Base-by-base conservation (phyloP, 2,113 vertebrate species). In the Lagenorhynchus albirostris region DNA sequence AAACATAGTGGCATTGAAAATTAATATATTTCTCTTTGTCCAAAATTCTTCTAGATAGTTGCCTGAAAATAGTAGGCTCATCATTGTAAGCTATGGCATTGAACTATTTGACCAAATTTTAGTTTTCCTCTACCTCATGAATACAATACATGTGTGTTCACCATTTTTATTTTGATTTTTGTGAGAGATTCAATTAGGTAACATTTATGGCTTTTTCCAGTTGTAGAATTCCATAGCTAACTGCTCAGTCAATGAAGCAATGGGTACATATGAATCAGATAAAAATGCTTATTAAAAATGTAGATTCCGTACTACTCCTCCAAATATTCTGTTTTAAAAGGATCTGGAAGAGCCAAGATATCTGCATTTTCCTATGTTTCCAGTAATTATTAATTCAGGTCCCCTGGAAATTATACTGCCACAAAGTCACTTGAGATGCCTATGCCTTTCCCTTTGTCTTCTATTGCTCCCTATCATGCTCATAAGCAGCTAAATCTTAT, bases 1-100 rank as follows among this genome's bases (percentile, higher is more conserved):
- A 92, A 91, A 90, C 8, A 92, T 6, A 38, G 4, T 79, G 36
- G 87, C 47, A 93, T 23, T 82, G 47, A 50, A 88, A 94, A 94
- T 91, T 80, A 92, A 91, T 91, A n/a, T 53, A 82, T 97, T 90
- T 94, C 31, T 82, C 12, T 76, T 91, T 82, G 85, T 58, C 26
- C 31, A 94, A 82, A 92, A 25, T 76, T 92, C 6, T 85, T 68
- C 17, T 26, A 67, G 41, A 68, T 79, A 58, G 2, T 95, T 95
- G 4, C 23, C 73, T 68, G 8, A 83, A 82, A 89, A n/a, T 53
- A 85, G 31, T 3, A 79, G 71, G 29, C 68, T 85, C 33, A 94
- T 11, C 5, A 53, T 31, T 60, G 9, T 36, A 53, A 29, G 12
- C 47, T 74, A 47, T 2, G 20, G 15, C 31, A 50, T 12, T 38